Base-by-base conservation (phyloP, 2,888 invertebrate genomes). In the Chromoteleia sp. region DNA sequence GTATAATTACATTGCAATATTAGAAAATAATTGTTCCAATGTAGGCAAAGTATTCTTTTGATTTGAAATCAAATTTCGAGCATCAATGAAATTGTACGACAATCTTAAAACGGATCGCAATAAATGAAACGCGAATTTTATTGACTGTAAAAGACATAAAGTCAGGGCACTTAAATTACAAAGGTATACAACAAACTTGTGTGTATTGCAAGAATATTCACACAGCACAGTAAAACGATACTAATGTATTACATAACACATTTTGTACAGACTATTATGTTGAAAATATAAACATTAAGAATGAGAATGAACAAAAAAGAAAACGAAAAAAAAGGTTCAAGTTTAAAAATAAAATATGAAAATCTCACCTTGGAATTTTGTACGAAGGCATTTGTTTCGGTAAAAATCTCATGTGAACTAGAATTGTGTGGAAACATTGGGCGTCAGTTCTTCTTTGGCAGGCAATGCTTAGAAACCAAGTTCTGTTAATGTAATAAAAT, bases 371-470 rank as follows among this genome's bases (percentile, higher is more conserved):
- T 91, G 91, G 91, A 91, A 91, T 92, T 92, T 92, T 92, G 92
- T 92, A 92, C 92, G 92, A 92, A 92, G 92, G 92, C 92, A 93
- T 92, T 92, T 91, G 91, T 92, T 92, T 92, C 92, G 90, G 92
- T 92, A 92, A 92, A 92, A 92, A 92, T 92, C 92, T 92, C 92
- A 92, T 92, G 91, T 92, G 92, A 92, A 92, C 92, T 92, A 92
- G 92, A 92, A 92, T 92, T 92, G 92, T 92, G 91, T 92, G 92
- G 92, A 92, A 92, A 93, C 92, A 92, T 92, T 92, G 92, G 92
- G 92, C 92, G 67, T 92, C 92, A 92, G 92, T 92, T 92, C 91
- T 92, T 92, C 92, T 93, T 93, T 92, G 92, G 92, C 92, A 92
- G 92, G 92, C 92, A 92, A 92, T 92, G 92, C 92, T 92, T 92